phyloP scores from a whole-genome alignment of 1,140 invertebrate species.

The Drosophila simulans region DNA sequence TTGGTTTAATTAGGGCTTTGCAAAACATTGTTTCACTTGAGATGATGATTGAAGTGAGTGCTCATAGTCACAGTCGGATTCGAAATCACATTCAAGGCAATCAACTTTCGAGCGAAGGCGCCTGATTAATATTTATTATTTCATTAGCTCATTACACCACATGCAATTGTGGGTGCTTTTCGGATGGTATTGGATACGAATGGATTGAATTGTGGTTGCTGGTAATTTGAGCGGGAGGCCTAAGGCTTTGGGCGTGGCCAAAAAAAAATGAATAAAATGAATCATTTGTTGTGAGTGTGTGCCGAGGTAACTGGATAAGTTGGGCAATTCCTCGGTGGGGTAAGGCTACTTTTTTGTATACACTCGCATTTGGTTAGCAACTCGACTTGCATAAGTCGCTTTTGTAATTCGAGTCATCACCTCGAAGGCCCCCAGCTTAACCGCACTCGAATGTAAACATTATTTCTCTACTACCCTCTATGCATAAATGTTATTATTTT shows the following conservation, averaged over 20 bases:
- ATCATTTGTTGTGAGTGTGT: not conserved
- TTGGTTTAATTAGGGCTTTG: constrained; percentile 56
- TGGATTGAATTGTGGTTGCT: constrained; percentile 8
- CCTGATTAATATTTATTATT: constrained; percentile 67
- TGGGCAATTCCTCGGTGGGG: constrained; percentile 38
- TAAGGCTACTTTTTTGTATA: constrained; percentile 8
- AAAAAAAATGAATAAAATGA: not conserved
- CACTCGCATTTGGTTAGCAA: constrained; percentile 15
- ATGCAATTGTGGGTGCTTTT: constrained; percentile 38
- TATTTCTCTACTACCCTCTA: constrained; percentile 20
- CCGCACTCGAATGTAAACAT: constrained; percentile 59
- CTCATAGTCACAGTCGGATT: not conserved
- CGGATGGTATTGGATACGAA: not conserved
- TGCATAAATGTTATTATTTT: constrained; percentile 49
- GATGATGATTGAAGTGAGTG: constrained; percentile 18
- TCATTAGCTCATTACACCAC: constrained; percentile 59
- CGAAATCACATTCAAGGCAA: constrained; percentile 25
- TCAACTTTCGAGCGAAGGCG: constrained; percentile 41
- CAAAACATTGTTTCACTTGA: constrained; percentile 39
- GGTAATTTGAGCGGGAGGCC: constrained; percentile 41
- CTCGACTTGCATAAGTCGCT: constrained; percentile 42
- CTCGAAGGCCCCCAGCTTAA: constrained; percentile 27
- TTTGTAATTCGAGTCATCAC: constrained; percentile 38
- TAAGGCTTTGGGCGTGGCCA: constrained; percentile 39
- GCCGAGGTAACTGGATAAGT: constrained; percentile 33